These are phyloP conservation scores for Rhopalosiphum nymphaeae DNA, from an alignment of 2,888 invertebrate species.

Conservation along the genomic window DNA sequence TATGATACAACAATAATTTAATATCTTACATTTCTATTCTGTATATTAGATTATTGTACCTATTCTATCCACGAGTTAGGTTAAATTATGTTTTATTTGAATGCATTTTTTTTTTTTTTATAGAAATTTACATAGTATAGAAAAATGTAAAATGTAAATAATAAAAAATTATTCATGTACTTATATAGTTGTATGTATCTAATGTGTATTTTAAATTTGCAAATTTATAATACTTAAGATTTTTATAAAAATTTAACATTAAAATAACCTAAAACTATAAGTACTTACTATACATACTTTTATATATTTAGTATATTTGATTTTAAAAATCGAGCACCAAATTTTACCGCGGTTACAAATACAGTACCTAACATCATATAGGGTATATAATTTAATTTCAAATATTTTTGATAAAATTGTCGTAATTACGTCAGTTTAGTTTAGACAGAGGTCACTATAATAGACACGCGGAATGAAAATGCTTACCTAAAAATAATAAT, in stretches of 20 bases:
- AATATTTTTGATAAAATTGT: conserved; percentile 8
- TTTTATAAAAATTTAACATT: too few relatives aligned
- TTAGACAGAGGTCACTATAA: conserved; percentile 40
- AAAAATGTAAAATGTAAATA: not conserved
- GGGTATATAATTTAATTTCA: not conserved
- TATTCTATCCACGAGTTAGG: not conserved
- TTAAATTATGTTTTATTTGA: not conserved
- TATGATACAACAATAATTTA: conserved; percentile 43
- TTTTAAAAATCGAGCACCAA: not conserved
- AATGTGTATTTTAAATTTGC: not conserved
- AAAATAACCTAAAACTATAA: not conserved
- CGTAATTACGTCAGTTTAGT: conserved; percentile 17
- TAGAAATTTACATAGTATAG: not conserved
- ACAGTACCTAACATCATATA: not conserved
- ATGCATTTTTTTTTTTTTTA: not conserved
- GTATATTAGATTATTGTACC: not conserved
- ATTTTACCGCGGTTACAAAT: not conserved
- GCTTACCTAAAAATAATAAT: conserved; percentile 54
- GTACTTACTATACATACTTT: not conserved
- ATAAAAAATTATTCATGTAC: not conserved
- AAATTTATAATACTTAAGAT: not conserved
- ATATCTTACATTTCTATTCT: not conserved
- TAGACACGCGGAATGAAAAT: conserved; percentile 22
- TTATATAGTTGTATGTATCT: not conserved
- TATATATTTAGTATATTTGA: not conserved